Conservation (phyloP, 2,888 invertebrate genomes). For the Corbicula japonica region DNA sequence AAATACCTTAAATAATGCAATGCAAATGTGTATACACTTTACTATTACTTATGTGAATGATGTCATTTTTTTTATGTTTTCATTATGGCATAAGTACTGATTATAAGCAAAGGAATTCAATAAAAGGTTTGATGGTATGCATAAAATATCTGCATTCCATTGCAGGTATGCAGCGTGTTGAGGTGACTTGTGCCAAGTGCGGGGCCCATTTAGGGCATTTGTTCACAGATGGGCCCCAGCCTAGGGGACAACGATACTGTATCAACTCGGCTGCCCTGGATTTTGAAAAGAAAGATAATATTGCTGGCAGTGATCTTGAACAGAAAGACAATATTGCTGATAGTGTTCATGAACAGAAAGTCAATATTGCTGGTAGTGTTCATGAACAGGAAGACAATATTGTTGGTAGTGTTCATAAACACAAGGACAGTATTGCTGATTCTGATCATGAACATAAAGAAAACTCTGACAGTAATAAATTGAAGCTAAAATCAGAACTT, state of each 20-base stretch:
- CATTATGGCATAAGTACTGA: too few relatives aligned
- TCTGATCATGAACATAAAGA: too few relatives aligned
- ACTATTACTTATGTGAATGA: too few relatives aligned
- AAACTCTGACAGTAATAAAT: too few relatives aligned
- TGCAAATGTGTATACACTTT: too few relatives aligned
- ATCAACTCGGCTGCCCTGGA: conserved; percentile 84
- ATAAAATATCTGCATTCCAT: too few relatives aligned
- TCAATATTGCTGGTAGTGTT: neutral
- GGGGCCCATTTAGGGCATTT: conserved; percentile 85
- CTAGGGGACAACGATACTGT: conserved; percentile 83
- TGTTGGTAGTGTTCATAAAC: neutral
- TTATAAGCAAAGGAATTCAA: too few relatives aligned
- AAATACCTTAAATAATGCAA: too few relatives aligned
- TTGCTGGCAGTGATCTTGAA: neutral
- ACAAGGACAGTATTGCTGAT: too few relatives aligned
- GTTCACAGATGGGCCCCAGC: conserved; percentile 85
- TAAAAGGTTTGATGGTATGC: too few relatives aligned
- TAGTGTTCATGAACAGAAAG: neutral
- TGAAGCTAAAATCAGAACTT: too few relatives aligned
- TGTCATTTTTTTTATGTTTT: too few relatives aligned
- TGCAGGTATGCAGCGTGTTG: conserved; percentile 82
- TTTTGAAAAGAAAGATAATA: conserved; percentile 38
- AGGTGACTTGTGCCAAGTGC: conserved; percentile 83
- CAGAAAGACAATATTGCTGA: neutral
- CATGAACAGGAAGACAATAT: neutral